A percentile compares a stretch with the other conserved stretches of the same genome.
Evolutionary conservation across 2,888 invertebrate genomes (phyloP).

Genomic region (Synanthedon myopaeformis): DNA sequence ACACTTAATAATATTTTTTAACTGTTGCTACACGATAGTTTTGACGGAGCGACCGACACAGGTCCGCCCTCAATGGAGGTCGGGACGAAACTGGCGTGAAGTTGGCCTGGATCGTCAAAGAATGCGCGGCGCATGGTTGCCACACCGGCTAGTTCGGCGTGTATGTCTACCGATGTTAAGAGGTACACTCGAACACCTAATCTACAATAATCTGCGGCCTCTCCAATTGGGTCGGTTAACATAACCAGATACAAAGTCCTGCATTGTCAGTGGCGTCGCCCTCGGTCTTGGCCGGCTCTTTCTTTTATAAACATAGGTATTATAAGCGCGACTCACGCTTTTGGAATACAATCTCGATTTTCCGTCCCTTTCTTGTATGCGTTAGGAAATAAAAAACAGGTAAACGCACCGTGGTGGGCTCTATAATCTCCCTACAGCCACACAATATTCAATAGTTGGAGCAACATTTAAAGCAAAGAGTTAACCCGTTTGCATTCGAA

Average conservation of each 20-base stretch:
- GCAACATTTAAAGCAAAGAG: too few species aligned
- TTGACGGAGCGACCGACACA: conserved; percentile 33
- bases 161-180: conserved; percentile 41
- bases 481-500: too few species aligned
- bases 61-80: conserved; percentile 40
- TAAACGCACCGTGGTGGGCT: conserved; percentile 21
- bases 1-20: conserved; percentile 50
- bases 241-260: conserved; percentile 65
- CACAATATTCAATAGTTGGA: too few species aligned
- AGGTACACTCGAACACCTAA: conserved; percentile 35
- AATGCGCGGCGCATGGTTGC: conserved; percentile 68
- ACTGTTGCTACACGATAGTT: conserved; percentile 58
- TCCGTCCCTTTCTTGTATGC: conserved; percentile 44
- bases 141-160: conserved; percentile 55
- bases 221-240: conserved; percentile 38
- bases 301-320: conserved; percentile 35
- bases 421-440: background rate
- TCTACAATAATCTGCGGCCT: conserved; percentile 33
- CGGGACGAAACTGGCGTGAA: conserved; percentile 62
- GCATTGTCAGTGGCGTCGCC: conserved; percentile 65
- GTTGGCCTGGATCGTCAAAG: conserved; percentile 60
- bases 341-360: conserved; percentile 39
- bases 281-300: conserved; percentile 48
- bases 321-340: conserved; percentile 34
- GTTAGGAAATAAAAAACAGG: conserved; percentile 53